Conservation (phyloP, 2,797 vertebrate species). For the Rhinatrema bivittatum region DNA sequence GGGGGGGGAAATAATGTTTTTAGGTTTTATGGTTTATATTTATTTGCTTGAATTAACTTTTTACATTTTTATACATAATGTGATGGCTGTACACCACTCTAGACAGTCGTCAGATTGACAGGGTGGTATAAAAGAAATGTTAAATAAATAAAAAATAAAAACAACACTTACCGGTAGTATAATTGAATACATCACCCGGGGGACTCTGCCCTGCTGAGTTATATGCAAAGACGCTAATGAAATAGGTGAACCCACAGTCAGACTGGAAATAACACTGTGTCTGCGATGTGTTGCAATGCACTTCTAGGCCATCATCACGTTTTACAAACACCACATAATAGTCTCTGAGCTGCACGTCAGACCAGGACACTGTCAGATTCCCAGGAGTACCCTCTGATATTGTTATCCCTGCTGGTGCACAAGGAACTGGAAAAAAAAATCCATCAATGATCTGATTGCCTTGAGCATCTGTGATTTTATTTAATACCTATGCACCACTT, state of each 20-base stretch:
- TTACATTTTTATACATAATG: too few relatives aligned
- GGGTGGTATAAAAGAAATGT: too few relatives aligned
- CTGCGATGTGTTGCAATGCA: conserved; percentile 69
- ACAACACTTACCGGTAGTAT: conserved; percentile 73
- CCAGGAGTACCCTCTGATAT: conserved; percentile 53
- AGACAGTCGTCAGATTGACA: too few relatives aligned
- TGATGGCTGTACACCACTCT: too few relatives aligned
- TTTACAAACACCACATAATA: conserved; percentile 75
- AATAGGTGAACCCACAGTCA: conserved; percentile 79
- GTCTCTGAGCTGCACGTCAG: conserved; percentile 46
- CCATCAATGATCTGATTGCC: too few relatives aligned
- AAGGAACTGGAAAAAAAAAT: conserved; percentile 67
- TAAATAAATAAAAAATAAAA: not conserved
- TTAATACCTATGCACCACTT: too few relatives aligned
- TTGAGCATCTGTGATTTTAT: too few relatives aligned
- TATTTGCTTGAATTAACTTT: too few relatives aligned
- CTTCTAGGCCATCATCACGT: conserved; percentile 64
- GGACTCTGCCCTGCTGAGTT: conserved; percentile 77
- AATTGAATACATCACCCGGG: conserved; percentile 63
- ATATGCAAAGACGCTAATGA: conserved; percentile 75
- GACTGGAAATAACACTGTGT: conserved; percentile 68
- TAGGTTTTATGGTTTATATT: too few relatives aligned
- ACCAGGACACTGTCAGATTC: conserved; percentile 73
- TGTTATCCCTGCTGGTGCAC: conserved; percentile 63
- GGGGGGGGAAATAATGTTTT: too few relatives aligned